Conservation (phyloP, 2,113 vertebrate genomes). For the Chitala chitala region DNA sequence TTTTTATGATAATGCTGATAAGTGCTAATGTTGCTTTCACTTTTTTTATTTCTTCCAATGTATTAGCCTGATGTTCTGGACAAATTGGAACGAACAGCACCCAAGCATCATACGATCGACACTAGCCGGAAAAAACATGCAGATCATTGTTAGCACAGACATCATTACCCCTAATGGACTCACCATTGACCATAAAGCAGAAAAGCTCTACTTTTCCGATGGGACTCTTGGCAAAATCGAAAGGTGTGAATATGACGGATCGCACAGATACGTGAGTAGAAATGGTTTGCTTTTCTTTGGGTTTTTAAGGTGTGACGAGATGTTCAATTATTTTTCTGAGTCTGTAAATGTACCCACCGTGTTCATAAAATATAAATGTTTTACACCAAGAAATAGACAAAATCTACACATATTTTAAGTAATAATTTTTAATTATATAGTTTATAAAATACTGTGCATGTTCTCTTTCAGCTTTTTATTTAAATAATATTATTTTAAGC, state of each 20-base stretch:
- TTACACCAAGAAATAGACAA: too few species aligned
- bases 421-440: neutral
- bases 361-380: neutral
- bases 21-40: slow-evolving; percentile 8
- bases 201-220: slow-evolving; percentile 96
- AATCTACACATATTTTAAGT: neutral
- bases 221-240: slow-evolving; percentile 92
- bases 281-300: neutral
- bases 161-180: slow-evolving; percentile 93
- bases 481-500: neutral
- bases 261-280: slow-evolving; percentile 84
- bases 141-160: slow-evolving; percentile 81
- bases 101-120: slow-evolving; percentile 94
- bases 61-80: slow-evolving; percentile 95
- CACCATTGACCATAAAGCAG: slow-evolving; percentile 86
- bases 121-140: slow-evolving; percentile 81
- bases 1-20: neutral
- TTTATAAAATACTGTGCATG: neutral
- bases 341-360: neutral
- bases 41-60: slow-evolving; percentile 4
- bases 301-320: neutral
- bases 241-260: slow-evolving; percentile 92
- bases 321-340: neutral
- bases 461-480: neutral
- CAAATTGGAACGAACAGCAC: slow-evolving; percentile 98